phyloP scores from a whole-genome alignment of 1,140 invertebrate species.

The Leptopilina boulardi region DNA sequence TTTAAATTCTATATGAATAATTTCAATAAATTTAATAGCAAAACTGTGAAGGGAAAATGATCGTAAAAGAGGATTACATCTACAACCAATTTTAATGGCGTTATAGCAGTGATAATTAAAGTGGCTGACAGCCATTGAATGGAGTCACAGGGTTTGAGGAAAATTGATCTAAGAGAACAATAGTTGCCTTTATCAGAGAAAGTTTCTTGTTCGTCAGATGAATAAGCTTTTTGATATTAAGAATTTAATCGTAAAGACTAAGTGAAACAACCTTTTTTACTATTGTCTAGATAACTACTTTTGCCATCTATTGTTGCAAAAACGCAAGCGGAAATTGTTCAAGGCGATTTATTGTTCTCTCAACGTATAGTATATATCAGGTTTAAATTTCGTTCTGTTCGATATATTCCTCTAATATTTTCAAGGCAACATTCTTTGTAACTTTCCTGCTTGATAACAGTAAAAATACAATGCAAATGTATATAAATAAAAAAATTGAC shows the following conservation, averaged over 20 bases:
- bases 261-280: conserved; percentile 17
- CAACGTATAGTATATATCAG: not conserved
- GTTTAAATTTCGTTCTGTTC: conserved; percentile 7
- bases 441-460: not conserved
- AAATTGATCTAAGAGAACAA: conserved; percentile 7
- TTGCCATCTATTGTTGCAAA: conserved; percentile 9
- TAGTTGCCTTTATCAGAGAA: not conserved
- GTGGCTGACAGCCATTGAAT: not conserved
- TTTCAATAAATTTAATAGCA: not conserved
- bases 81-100: conserved; percentile 2
- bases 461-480: not conserved
- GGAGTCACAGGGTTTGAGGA: not conserved
- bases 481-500: no score
- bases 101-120: conserved; percentile 1
- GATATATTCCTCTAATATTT: not conserved
- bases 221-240: not conserved
- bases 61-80: not conserved
- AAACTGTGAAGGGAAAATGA: not conserved
- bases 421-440: not conserved
- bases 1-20: not conserved
- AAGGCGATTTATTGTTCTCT: conserved; percentile 16
- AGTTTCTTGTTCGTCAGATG: not conserved
- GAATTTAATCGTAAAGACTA: conserved; percentile 8
- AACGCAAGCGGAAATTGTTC: conserved; percentile 20
- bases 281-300: conserved; percentile 18